Evolutionary conservation across 2,888 invertebrate species (phyloP), one percentile per base, ranked within the genome.

Genomic region (Himalopsyche anomala): DNA sequence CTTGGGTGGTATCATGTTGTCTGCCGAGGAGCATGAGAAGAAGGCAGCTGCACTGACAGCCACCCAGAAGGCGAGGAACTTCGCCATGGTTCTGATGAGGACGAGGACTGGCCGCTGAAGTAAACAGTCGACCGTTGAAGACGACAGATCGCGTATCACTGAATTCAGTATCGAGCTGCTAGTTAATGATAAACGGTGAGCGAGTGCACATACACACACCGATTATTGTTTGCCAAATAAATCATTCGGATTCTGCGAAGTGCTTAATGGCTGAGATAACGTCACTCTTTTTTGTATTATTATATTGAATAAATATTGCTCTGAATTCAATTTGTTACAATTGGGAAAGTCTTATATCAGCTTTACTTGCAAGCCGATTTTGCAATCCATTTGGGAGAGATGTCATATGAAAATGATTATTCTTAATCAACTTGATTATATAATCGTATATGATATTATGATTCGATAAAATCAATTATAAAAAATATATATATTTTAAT

Each of bases 1-100:
- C 92, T 95, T 96, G 90, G 91, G 86, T 4, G 79, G 91, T 86
- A 93, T 93, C 42, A 92, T 91, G 45, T 91, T 90, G 8, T 91
- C 91, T 45, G 92, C 91, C 86, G 90, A 90, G 55, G 92, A 91
- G n/a, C 91, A 89, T 40, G 91, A 91, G 85, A 91, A 89, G 89
- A 86, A 62, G 81, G 87, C 83, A 83, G 87, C 80, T 89, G 89
- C 36, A 89, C 87, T 86, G 89, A 89, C 74, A 91, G 92, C 92
- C 89, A 91, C 87, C 91, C 82, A 87, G 79, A 84, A 85, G 82
- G 84, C 69, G 56, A 89, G 56, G 83, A 88, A 88, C 80, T 82
- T 87, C 45, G 86, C 88, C 88, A 88, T 88, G 55, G 28, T 56
- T 74, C 19, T 28, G 74, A 74, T 74, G 74, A 74, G 74, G 85